These are phyloP conservation scores for Xenops minutus DNA, from an alignment of 2,797 vertebrate species.

Conservation along the genomic window DNA sequence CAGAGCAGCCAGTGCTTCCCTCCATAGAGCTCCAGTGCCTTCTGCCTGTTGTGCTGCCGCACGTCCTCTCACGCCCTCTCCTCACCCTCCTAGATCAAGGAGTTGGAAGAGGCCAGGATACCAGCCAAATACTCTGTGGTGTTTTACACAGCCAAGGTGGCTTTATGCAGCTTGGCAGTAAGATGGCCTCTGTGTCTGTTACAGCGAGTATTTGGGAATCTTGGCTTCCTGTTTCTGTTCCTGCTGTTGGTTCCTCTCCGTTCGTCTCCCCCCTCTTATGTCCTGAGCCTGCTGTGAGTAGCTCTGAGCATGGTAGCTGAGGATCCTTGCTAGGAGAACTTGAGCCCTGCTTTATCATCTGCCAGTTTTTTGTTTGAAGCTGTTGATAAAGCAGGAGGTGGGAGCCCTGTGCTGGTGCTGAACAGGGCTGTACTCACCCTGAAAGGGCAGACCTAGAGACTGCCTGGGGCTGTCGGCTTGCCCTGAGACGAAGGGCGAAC, in stretches of 20 bases:
- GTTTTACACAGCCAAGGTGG: background rate
- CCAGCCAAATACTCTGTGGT: background rate
- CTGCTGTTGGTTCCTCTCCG: background rate
- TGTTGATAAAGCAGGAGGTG: constrained; percentile 29
- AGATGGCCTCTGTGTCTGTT: background rate
- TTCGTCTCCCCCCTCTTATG: background rate
- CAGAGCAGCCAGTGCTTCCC: background rate
- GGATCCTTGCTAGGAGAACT: background rate
- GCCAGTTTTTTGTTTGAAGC: background rate
- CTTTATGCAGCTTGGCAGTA: background rate
- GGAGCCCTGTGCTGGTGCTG: background rate
- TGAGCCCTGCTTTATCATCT: constrained; percentile 12
- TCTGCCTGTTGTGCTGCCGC: background rate
- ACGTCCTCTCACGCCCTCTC: background rate
- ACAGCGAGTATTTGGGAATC: background rate
- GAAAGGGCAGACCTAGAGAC: background rate
- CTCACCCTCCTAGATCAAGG: background rate
- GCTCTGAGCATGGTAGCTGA: background rate
- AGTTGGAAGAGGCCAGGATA: background rate
- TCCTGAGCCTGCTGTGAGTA: constrained; percentile 3
- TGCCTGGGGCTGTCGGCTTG: background rate
- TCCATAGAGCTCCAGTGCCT: background rate
- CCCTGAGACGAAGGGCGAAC: background rate
- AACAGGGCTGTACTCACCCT: background rate
- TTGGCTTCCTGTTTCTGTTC: background rate